Percentiles rank a stretch among this genome's conserved stretches.
phyloP scores from a whole-genome alignment of 2,888 invertebrate genomes.

The Polymixis lichenea region DNA sequence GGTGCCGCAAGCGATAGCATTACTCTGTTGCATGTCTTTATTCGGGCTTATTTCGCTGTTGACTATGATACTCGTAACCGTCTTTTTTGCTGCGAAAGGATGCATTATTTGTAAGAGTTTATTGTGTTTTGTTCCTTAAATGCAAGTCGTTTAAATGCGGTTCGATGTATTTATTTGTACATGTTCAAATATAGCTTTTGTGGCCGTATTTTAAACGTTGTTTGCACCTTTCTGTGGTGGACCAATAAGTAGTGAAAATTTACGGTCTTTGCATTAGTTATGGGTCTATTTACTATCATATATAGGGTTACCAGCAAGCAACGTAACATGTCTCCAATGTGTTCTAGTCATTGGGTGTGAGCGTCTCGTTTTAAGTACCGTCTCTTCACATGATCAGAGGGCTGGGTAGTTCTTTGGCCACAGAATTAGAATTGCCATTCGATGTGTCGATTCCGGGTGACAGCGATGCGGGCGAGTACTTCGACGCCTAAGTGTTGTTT shows the following conservation, averaged over 20 bases:
- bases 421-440: too few relatives aligned
- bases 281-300: constrained; percentile 17
- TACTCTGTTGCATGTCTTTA: constrained; percentile 73
- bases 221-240: constrained; percentile 39
- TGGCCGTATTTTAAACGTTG: constrained; percentile 29
- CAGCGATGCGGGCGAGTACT: too few relatives aligned
- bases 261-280: constrained; percentile 23
- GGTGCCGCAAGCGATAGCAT: constrained; percentile 71
- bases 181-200: constrained; percentile 36
- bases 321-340: background rate
- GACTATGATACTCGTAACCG: constrained; percentile 53
- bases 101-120: constrained; percentile 50
- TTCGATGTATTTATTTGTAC: constrained; percentile 45
- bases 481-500: too few relatives aligned
- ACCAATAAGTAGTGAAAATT: constrained; percentile 21
- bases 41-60: constrained; percentile 65
- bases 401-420: too few relatives aligned
- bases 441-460: too few relatives aligned
- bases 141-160: constrained; percentile 50
- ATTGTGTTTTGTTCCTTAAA: constrained; percentile 51
- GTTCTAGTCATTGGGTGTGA: too few relatives aligned
- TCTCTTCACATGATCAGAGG: too few relatives aligned
- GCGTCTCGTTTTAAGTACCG: too few relatives aligned
- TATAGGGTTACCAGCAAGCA: background rate
- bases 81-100: constrained; percentile 57